phyloP scores from a whole-genome alignment of 2,888 invertebrate species.

The Tubulanus polymorphus region DNA sequence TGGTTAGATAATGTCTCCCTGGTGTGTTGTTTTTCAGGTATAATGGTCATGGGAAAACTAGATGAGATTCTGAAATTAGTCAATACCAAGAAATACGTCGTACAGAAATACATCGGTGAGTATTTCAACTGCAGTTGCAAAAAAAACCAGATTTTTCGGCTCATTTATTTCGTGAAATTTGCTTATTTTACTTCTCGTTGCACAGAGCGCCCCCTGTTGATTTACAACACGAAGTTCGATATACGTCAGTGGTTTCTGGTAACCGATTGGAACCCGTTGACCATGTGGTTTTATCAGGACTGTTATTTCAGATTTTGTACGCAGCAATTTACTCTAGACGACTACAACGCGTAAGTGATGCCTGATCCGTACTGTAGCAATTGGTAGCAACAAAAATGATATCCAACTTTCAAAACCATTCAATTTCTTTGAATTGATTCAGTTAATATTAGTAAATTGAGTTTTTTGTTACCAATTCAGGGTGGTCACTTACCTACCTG shows the following conservation, averaged over 20 bases:
- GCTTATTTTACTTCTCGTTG: conserved; percentile 47
- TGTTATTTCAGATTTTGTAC: conserved; percentile 87
- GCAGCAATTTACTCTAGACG: conserved; percentile 68
- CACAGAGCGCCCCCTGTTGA: conserved; percentile 80
- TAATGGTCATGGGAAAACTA: conserved; percentile 77
- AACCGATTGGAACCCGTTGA: conserved; percentile 83
- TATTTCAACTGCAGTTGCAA: neutral
- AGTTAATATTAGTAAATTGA: too few relatives aligned
- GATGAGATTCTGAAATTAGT: conserved; percentile 72
- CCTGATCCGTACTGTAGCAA: too few relatives aligned
- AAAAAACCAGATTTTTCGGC: neutral
- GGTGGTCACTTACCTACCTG: too few relatives aligned
- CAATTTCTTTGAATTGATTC: too few relatives aligned
- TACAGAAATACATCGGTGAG: conserved; percentile 91
- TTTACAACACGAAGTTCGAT: conserved; percentile 89
- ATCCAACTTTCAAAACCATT: too few relatives aligned
- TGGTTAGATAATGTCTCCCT: neutral
- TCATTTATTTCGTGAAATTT: neutral
- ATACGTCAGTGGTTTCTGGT: conserved; percentile 94
- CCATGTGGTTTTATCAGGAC: conserved; percentile 90
- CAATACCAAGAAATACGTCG: conserved; percentile 64
- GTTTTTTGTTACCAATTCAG: too few relatives aligned
- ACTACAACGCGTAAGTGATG: conserved; percentile 86
- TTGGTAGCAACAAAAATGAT: too few relatives aligned
- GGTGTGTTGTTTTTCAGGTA: conserved; percentile 60